Percentiles rank a stretch among this genome's conserved stretches.
phyloP scores from a whole-genome alignment of 2,888 invertebrate species.

The Patella caerulea region DNA sequence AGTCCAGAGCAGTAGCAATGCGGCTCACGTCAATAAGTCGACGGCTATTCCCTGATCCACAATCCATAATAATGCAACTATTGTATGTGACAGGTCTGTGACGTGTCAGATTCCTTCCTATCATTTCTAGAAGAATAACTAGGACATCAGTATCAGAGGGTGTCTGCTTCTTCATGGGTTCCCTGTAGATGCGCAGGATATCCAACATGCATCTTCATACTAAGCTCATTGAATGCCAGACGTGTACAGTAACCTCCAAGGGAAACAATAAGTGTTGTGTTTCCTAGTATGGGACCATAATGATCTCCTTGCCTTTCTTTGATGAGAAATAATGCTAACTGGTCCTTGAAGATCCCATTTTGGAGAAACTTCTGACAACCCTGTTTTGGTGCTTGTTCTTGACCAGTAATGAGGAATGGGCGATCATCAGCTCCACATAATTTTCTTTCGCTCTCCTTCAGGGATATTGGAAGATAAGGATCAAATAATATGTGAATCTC shows the following conservation, averaged over 20 bases:
- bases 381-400: conserved; percentile 21
- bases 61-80: background rate
- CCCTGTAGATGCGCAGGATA: conserved; percentile 23
- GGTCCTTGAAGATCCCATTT: conserved; percentile 26
- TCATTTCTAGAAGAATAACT: conserved; percentile 26
- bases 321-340: conserved; percentile 20
- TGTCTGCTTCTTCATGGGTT: conserved; percentile 24
- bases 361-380: conserved; percentile 2
- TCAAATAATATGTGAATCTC: conserved; percentile 28
- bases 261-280: conserved; percentile 6
- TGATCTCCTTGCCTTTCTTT: conserved; percentile 24
- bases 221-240: background rate
- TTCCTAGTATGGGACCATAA: conserved; percentile 18
- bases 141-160: conserved; percentile 29
- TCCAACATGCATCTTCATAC: background rate
- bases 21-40: background rate
- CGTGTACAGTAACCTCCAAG: background rate
- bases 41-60: conserved; percentile 2
- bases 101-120: conserved; percentile 1
- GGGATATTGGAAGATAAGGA: conserved; percentile 1
- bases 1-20: background rate
- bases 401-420: conserved; percentile 21
- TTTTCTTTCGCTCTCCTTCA: conserved; percentile 22
- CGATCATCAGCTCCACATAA: conserved; percentile 16
- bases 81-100: background rate